A percentile compares a stretch with the other conserved stretches of the same genome.
Evolutionary conservation across 35 echinoderm and acorn worm species (phyloP).

Genomic region (Heliocidaris tuberculata): DNA sequence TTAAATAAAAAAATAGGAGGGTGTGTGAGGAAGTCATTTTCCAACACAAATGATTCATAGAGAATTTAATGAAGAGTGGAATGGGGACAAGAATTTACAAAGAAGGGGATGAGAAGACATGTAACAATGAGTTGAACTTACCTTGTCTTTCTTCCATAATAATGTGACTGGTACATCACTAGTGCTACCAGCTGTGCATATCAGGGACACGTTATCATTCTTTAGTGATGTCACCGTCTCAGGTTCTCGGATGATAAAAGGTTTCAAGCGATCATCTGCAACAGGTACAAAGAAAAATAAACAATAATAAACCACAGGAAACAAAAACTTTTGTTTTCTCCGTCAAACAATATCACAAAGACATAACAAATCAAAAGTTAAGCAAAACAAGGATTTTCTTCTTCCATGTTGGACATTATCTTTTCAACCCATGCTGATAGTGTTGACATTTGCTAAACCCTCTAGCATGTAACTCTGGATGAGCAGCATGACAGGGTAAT

Average conservation of each 20-base stretch:
- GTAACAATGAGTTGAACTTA: neutral
- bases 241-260: constrained; percentile 85
- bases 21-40: neutral
- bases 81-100: neutral
- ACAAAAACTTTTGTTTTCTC: neutral
- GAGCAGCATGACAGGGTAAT: neutral
- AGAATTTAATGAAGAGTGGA: neutral
- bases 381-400: neutral
- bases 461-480: neutral
- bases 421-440: neutral
- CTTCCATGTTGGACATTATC: neutral
- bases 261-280: constrained; percentile 76
- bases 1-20: neutral
- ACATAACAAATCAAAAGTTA: neutral
- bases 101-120: no score
- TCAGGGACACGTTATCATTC: constrained; percentile 81
- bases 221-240: constrained; percentile 56
- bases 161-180: constrained; percentile 70
- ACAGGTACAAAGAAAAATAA: constrained; percentile 1
- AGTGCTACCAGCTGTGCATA: constrained; percentile 79
- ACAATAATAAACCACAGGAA: neutral
- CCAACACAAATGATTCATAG: neutral
- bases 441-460: neutral
- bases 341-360: neutral
- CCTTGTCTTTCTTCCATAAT: constrained; percentile 91